Percentiles rank a stretch among this genome's conserved stretches.
phyloP scores from a whole-genome alignment of 2,113 vertebrate genomes.

The Mastomys natalensis region DNA sequence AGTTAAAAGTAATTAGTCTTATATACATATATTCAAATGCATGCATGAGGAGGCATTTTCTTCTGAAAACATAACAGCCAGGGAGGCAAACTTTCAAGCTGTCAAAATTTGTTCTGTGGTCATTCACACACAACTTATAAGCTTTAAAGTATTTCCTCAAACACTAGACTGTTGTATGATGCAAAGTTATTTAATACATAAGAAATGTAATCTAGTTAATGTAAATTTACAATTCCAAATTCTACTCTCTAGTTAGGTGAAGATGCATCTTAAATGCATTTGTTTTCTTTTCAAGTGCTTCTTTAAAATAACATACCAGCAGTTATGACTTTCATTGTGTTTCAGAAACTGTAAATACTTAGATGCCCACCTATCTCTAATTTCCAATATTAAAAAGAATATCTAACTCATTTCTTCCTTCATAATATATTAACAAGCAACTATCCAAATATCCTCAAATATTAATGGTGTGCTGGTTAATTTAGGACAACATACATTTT shows the following conservation, averaged over 20 bases:
- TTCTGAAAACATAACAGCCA: conserved; percentile 33
- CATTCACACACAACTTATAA: conserved; percentile 38
- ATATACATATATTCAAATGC: not conserved
- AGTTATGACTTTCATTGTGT: not conserved
- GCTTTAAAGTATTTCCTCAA: not conserved
- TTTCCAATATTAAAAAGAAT: conserved; percentile 4
- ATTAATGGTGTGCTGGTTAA: conserved; percentile 39
- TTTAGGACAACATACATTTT: conserved; percentile 65
- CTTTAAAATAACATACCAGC: conserved; percentile 45
- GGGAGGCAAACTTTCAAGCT: conserved; percentile 12
- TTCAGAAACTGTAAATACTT: conserved; percentile 48
- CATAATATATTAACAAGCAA: conserved; percentile 23
- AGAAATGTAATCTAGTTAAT: conserved; percentile 78
- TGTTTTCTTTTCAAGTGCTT: conserved; percentile 68
- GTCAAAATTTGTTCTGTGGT: conserved; percentile 36
- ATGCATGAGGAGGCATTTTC: not conserved
- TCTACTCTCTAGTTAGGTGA: conserved; percentile 71
- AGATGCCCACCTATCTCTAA: not conserved
- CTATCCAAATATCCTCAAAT: not conserved
- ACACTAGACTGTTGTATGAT: conserved; percentile 23
- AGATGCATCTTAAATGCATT: conserved; percentile 72
- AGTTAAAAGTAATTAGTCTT: not conserved
- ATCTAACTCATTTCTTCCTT: not conserved
- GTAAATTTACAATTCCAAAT: conserved; percentile 80
- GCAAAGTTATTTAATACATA: conserved; percentile 74